Evolutionary conservation across 2,797 vertebrate genomes (phyloP).

Genomic region (Hippopotamyrus pictus): DNA sequence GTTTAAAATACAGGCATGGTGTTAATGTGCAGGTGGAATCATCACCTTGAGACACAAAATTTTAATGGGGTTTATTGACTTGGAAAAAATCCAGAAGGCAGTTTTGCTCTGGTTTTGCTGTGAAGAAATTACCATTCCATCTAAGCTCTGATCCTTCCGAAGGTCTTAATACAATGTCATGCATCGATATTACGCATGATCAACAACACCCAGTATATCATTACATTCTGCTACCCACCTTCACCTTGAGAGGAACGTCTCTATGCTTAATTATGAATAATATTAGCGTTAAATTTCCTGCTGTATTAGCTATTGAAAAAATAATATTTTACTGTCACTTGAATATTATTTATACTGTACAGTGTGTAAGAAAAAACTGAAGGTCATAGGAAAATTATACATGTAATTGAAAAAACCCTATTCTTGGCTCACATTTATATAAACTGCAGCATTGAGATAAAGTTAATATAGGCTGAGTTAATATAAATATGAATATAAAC

Average conservation of each 20-base stretch:
- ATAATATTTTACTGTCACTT: neutral
- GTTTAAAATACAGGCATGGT: neutral
- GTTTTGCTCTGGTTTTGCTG: neutral
- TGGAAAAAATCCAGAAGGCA: neutral
- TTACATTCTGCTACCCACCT: neutral
- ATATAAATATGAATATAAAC: slow-evolving; percentile 11
- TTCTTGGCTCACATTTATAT: neutral
- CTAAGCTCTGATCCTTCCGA: neutral
- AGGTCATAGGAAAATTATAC: neutral
- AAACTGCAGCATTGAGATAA: neutral
- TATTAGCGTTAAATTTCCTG: neutral
- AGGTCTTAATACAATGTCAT: slow-evolving; percentile 3
- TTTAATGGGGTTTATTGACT: slow-evolving; percentile 6
- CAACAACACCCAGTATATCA: neutral
- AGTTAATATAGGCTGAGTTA: neutral
- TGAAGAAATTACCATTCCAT: neutral
- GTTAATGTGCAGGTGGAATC: neutral
- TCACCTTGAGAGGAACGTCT: neutral
- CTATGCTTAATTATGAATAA: slow-evolving; percentile 3
- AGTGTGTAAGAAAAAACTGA: neutral
- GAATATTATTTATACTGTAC: slow-evolving; percentile 1
- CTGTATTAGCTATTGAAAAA: neutral
- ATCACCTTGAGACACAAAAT: neutral
- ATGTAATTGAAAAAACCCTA: neutral
- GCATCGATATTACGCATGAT: neutral